These are phyloP conservation scores for Cheilosia vernalis DNA, from an alignment of 2,888 invertebrate species.

Conservation along the genomic window DNA sequence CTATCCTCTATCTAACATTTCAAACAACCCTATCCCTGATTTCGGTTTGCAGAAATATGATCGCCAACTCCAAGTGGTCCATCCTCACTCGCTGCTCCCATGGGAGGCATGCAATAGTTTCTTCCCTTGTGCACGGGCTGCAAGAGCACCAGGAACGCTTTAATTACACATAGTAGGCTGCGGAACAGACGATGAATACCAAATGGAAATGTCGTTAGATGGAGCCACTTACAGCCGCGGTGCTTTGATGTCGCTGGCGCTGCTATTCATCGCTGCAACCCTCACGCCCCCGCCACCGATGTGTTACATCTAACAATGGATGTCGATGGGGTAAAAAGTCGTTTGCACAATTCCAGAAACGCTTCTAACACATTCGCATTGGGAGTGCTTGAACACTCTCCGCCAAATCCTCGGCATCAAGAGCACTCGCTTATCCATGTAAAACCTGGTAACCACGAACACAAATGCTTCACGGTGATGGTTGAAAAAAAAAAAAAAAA, in stretches of 20 bases:
- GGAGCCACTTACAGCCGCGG: conserved; percentile 56
- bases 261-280: conserved; percentile 21
- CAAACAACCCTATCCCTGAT: conserved; percentile 45
- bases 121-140: neutral
- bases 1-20: conserved; percentile 33
- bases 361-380: conserved; percentile 34
- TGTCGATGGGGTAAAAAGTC: conserved; percentile 61
- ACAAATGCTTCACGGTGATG: conserved; percentile 43
- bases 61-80: conserved; percentile 47
- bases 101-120: conserved; percentile 1
- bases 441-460: conserved; percentile 59
- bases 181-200: conserved; percentile 55
- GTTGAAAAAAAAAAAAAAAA: conserved; percentile 38
- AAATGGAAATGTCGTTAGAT: conserved; percentile 67
- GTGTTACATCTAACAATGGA: conserved; percentile 52
- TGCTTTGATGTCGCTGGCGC: conserved; percentile 2
- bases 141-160: conserved; percentile 31
- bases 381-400: conserved; percentile 46
- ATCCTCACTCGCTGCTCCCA: neutral
- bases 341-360: conserved; percentile 57
- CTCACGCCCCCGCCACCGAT: neutral
- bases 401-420: conserved; percentile 54
- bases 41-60: conserved; percentile 62
- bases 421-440: conserved; percentile 66
- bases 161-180: conserved; percentile 60